phyloP scores from a whole-genome alignment of 1,140 invertebrate species.

The Teleopsis dalmanni region DNA sequence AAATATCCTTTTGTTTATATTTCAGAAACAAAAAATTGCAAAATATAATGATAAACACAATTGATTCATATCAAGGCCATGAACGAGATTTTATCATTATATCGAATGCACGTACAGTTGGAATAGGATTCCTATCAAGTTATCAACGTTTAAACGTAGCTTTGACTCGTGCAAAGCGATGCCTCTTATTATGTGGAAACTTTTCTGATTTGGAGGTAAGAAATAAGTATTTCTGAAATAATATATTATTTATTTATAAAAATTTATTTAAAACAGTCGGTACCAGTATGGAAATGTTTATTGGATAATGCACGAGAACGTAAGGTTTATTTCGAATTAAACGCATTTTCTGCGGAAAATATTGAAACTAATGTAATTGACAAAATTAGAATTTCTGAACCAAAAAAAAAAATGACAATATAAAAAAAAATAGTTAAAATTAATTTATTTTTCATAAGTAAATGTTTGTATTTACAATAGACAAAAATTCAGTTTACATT shows the following conservation, averaged over 20 bases:
- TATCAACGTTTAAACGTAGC: slow-evolving; percentile 72
- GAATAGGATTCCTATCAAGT: slow-evolving; percentile 66
- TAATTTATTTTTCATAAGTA: too few species aligned
- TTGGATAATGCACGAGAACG: slow-evolving; percentile 28
- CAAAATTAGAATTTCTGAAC: slow-evolving; percentile 11
- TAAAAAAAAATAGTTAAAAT: too few species aligned
- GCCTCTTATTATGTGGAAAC: slow-evolving; percentile 62
- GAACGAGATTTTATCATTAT: slow-evolving; percentile 85
- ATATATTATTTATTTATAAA: too few species aligned
- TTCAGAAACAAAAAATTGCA: slow-evolving; percentile 1
- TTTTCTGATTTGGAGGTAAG: slow-evolving; percentile 52
- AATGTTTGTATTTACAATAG: too few species aligned
- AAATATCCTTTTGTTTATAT: slow-evolving; percentile 1
- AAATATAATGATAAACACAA: slow-evolving; percentile 60
- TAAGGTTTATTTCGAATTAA: slow-evolving; percentile 24
- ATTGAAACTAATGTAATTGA: slow-evolving; percentile 14
- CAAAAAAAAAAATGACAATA: too few species aligned
- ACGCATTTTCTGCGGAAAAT: slow-evolving; percentile 13
- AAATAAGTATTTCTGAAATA: too few species aligned
- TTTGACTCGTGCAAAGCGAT: slow-evolving; percentile 65
- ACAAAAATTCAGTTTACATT: too few species aligned
- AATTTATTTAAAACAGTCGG: slow-evolving; percentile 7
- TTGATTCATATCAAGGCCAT: slow-evolving; percentile 87
- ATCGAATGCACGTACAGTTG: slow-evolving; percentile 72
- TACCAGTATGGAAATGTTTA: slow-evolving; percentile 20